phyloP scores from a whole-genome alignment of 2,113 vertebrate genomes.

The Embiotoca jacksoni region DNA sequence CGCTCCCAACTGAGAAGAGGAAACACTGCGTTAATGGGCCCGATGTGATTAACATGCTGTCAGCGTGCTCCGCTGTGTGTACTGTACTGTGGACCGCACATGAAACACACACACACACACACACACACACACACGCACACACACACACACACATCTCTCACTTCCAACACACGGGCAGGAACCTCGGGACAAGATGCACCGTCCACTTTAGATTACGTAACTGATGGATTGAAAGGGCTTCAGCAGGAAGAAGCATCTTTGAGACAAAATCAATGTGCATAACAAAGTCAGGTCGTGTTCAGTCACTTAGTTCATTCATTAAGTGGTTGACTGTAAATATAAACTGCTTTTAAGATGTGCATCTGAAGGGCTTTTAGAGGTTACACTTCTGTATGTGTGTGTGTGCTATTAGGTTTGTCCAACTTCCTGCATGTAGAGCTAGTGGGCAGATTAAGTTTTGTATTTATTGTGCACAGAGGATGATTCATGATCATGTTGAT shows the following conservation, averaged over 20 bases:
- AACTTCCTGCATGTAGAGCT: too few relatives aligned
- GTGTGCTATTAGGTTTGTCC: too few relatives aligned
- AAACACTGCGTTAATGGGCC: constrained; percentile 47
- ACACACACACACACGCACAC: too few relatives aligned
- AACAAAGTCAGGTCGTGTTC: constrained; percentile 18
- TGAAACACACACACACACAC: background rate
- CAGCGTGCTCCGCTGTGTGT: constrained; percentile 6
- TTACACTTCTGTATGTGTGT: background rate
- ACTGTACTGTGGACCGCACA: constrained; percentile 21
- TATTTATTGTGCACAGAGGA: too few relatives aligned
- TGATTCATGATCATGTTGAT: too few relatives aligned
- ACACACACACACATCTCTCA: background rate
- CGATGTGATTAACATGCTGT: constrained; percentile 61
- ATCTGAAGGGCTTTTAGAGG: background rate
- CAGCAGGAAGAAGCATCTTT: constrained; percentile 32
- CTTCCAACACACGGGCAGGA: background rate
- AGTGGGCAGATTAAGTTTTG: too few relatives aligned
- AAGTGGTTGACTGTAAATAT: background rate
- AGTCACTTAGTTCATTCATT: constrained; percentile 6
- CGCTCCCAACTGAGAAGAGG: constrained; percentile 51
- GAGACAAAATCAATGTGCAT: constrained; percentile 44
- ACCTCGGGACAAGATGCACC: constrained; percentile 26
- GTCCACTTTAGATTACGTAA: constrained; percentile 52
- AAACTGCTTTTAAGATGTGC: background rate
- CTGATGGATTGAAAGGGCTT: constrained; percentile 45